Evolutionary conservation across 2,888 invertebrate species (phyloP), one percentile per base, ranked within the genome.

Genomic region (Anarsia innoxiella): DNA sequence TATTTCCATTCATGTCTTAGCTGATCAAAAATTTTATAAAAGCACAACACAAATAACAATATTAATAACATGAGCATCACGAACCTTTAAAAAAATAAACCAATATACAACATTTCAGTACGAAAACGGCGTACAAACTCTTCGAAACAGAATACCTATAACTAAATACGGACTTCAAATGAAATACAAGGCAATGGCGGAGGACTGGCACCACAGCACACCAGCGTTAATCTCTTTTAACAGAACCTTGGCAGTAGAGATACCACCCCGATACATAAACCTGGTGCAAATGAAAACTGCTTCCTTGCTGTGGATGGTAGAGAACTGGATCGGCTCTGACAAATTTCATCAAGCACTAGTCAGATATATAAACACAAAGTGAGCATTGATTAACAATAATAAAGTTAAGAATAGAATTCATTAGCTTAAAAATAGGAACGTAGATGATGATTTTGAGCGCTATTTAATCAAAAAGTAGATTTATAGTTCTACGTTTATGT

Each of bases 281-380:
- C 45, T 84, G 44, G 74, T 83, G 26, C 64, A 68, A 0, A 70
- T 74, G 73, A 83, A 83, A 46, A 83, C 83, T 1, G 80, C 78
- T 0, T 70, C 83, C 0, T 59, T 84, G 10, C 37, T 83, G 23
- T 82, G 83, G 82, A 84, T 84, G 84, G 49, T 84, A 6, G 82
- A 83, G 41, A 79, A 82, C 37, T 84, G 84, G 82, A 46, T 84
- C 0, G 75, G 69, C 1, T 55, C 71, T 0, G 68, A 78, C 36
- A 73, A 64, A 55, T 61, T 68, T 41, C 63, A 77, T 43, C 50
- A 57, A 23, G 66, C 79, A 2, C 45, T 84, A 35, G 65, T 76
- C 19, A 69, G 72, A 45, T 82, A 79, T 49, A 70, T 84, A 8
- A 75, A 78, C 44, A 61, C 61, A 36, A 66, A 59, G 70, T 58